Percentiles rank a stretch among this genome's conserved stretches.
These are phyloP conservation scores for Eriocheir sinensis DNA, from an alignment of 1,140 invertebrate genomes.

Conservation along the genomic window DNA sequence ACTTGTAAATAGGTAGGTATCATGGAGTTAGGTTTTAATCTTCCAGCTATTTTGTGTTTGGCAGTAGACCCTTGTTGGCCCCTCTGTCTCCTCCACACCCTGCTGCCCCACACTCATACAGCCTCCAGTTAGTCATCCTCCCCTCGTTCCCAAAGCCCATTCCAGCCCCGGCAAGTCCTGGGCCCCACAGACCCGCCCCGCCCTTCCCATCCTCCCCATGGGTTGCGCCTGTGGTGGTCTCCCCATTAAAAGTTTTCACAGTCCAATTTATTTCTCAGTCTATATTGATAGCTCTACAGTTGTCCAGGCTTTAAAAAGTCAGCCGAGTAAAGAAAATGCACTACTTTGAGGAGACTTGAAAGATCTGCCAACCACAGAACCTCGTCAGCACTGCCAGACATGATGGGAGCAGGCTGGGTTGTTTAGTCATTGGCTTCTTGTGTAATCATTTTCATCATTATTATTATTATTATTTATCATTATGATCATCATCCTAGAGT, in stretches of 20 bases:
- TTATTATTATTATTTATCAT: slow-evolving; percentile 47
- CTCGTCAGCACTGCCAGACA: slow-evolving; percentile 76
- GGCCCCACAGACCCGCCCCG: slow-evolving; percentile 62
- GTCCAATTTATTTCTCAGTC: slow-evolving; percentile 65
- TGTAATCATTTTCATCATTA: slow-evolving; percentile 71
- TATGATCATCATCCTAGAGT: slow-evolving; percentile 71
- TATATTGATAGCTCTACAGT: slow-evolving; percentile 64
- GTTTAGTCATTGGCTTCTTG: slow-evolving; percentile 78
- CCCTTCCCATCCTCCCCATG: slow-evolving; percentile 66
- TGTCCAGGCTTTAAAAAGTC: slow-evolving; percentile 52
- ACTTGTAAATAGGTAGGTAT: slow-evolving; percentile 51
- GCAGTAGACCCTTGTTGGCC: slow-evolving; percentile 25
- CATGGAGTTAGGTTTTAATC: slow-evolving; percentile 43
- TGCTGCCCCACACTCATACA: slow-evolving; percentile 48
- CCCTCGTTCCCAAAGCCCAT: slow-evolving; percentile 49
- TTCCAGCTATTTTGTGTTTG: slow-evolving; percentile 46
- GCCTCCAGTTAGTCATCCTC: slow-evolving; percentile 56
- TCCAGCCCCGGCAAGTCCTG: slow-evolving; percentile 65
- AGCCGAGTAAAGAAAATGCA: slow-evolving; percentile 20
- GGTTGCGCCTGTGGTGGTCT: slow-evolving; percentile 75
- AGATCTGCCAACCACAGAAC: slow-evolving; percentile 73
- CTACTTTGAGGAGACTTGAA: slow-evolving; percentile 48
- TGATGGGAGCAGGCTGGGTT: slow-evolving; percentile 77
- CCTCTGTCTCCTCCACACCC: slow-evolving; percentile 59
- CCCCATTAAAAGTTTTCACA: slow-evolving; percentile 56